Conservation (phyloP, 92 coral and sea anemone genomes). For the Epizoanthus scotinus region DNA sequence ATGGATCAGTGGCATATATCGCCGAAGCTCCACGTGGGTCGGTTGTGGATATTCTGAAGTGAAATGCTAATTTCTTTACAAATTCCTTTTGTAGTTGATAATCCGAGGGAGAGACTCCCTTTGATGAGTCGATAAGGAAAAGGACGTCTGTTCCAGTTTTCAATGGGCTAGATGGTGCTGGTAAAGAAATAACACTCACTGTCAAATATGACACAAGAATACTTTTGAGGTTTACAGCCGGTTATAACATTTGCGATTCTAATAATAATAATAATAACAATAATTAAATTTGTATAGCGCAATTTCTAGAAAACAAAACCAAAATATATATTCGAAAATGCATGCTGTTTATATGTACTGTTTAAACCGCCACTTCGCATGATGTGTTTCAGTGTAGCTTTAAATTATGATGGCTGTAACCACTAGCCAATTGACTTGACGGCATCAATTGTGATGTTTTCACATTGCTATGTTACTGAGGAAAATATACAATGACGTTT, state of each 20-base stretch:
- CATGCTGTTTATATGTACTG: no score
- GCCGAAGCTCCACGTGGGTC: constrained; percentile 69
- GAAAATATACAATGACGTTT: no score
- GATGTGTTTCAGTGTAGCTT: no score
- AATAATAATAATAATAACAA: no score
- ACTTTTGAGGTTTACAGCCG: background rate
- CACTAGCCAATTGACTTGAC: no score
- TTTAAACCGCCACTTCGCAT: no score
- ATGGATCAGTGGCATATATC: constrained; percentile 59
- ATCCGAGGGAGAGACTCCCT: constrained; percentile 48
- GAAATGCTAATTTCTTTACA: constrained; percentile 57
- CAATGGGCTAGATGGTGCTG: constrained; percentile 30
- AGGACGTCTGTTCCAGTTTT: constrained; percentile 60
- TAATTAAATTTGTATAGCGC: no score
- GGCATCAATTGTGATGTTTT: no score
- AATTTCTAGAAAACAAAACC: background rate
- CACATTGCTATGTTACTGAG: no score
- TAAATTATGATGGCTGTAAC: no score
- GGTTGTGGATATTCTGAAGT: constrained; percentile 55
- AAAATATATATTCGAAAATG: no score
- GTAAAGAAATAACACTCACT: background rate
- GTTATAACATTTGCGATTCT: background rate
- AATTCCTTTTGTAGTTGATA: constrained; percentile 62
- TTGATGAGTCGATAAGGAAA: constrained; percentile 69
- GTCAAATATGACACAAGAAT: background rate